Evolutionary conservation across 2,888 invertebrate species (phyloP), one percentile per base, ranked within the genome.

Genomic region (Andricus curvator): DNA sequence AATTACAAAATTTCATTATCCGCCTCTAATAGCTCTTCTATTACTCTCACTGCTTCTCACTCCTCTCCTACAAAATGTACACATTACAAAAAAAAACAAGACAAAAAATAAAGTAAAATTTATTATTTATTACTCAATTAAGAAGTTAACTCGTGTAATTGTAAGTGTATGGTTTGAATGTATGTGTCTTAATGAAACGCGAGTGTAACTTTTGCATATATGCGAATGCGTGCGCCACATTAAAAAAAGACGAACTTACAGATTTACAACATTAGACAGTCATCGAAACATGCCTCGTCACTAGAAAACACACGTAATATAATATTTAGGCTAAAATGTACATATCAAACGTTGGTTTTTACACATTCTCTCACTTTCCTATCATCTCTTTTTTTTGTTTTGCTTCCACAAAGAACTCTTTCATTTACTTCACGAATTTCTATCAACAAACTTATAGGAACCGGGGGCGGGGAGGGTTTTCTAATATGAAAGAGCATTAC

Each of bases 271-370:
- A 79, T 66, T 74, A 74, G 74, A 79, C 74, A 74, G 70, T 74
- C 79, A 80, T 81, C 81, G 78, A 82, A 82, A 83, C 67, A 78
- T 78, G 80, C 78, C 81, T 80, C 80, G 81, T 82, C 82, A 82
- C 81, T 83, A 84, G 80, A 83, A 84, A 84, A 83, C 81, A 83
- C 82, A 83, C 83, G 67, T 83, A 78, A 80, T 83, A 82, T 77
- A 74, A 80, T 80, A 78, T 51, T 56, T 78, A 81, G 51, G 66
- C 77, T 80, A 82, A 83, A 80, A 78, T 66, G 79, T 78, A 74
- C 64, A 77, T 80, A 78, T 78, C 64, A 78, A 78, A 78, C 78
- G 78, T 80, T 82, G 66, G 60, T 77, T 77, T 80, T 80, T 70
- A 60, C 65, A 78, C n/a, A 60, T 68, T 60, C 51, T 25, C 67